phyloP scores from a whole-genome alignment of 2,113 vertebrate species.

The Chaetura pelagica region DNA sequence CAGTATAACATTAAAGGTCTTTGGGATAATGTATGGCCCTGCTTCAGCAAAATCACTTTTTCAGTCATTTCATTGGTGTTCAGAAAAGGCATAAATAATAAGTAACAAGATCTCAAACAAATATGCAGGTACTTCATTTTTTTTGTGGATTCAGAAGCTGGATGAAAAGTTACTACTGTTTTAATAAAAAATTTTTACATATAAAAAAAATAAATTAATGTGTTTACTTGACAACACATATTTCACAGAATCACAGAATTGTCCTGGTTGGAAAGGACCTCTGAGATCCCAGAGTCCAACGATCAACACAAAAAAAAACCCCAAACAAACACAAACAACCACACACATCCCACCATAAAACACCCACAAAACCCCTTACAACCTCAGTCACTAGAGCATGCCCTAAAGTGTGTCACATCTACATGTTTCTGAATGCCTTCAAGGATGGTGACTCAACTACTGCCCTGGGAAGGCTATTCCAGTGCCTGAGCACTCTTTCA shows the following conservation, averaged over 20 bases:
- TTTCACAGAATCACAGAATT: background rate
- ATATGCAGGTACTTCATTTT: background rate
- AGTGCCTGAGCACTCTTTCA: no score
- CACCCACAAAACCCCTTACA: no score
- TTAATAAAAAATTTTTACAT: background rate
- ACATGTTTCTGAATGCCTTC: no score
- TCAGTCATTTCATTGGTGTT: background rate
- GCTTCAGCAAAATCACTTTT: constrained; percentile 26
- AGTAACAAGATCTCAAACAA: constrained; percentile 16
- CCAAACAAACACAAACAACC: no score
- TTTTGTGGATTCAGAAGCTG: background rate
- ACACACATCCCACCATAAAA: no score
- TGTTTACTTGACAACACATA: background rate
- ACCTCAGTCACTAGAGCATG: no score
- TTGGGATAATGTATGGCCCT: background rate
- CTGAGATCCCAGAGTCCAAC: no score
- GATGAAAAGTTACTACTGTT: background rate
- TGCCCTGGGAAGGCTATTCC: no score
- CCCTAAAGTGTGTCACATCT: no score
- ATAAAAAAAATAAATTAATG: background rate
- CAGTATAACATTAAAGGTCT: constrained; percentile 20
- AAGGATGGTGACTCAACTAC: no score
- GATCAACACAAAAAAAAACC: no score
- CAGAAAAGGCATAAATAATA: constrained; percentile 30
- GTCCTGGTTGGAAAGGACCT: no score